Percentiles rank a stretch among this genome's conserved stretches.
These are phyloP conservation scores for Cetonia aurata DNA, from an alignment of 2,888 invertebrate species.

Conservation along the genomic window DNA sequence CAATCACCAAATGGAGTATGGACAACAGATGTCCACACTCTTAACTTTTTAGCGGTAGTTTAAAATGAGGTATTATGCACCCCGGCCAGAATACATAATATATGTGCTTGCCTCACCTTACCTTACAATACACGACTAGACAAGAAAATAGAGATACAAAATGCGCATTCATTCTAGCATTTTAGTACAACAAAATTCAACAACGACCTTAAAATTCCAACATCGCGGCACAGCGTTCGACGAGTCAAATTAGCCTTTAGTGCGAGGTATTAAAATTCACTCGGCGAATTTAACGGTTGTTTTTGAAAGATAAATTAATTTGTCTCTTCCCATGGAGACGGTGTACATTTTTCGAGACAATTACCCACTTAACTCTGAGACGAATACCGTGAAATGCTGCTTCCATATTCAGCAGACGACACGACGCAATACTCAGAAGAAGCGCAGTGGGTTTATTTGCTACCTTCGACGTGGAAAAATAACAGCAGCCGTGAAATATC, in stretches of 20 bases:
- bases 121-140: background rate
- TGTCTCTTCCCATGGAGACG: constrained; percentile 31
- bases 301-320: constrained; percentile 33
- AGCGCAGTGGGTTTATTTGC: too few relatives aligned
- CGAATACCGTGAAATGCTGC: background rate
- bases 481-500: too few relatives aligned
- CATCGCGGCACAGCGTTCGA: background rate
- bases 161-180: too few relatives aligned
- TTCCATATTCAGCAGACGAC: constrained; percentile 16
- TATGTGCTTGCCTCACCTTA: too few relatives aligned
- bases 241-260: background rate
- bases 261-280: constrained; percentile 1
- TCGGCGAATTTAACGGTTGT: constrained; percentile 30
- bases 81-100: too few relatives aligned
- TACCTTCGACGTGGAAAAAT: too few relatives aligned
- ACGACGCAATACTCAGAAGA: background rate
- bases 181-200: too few relatives aligned
- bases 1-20: too few relatives aligned
- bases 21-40: too few relatives aligned
- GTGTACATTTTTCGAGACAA: constrained; percentile 30
- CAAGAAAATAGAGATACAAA: background rate
- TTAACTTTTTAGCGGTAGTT: too few relatives aligned
- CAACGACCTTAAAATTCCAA: background rate
- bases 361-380: constrained; percentile 31
- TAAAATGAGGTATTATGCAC: too few relatives aligned